phyloP scores from a whole-genome alignment of 2,113 vertebrate genomes.

The Shinisaurus crocodilurus region DNA sequence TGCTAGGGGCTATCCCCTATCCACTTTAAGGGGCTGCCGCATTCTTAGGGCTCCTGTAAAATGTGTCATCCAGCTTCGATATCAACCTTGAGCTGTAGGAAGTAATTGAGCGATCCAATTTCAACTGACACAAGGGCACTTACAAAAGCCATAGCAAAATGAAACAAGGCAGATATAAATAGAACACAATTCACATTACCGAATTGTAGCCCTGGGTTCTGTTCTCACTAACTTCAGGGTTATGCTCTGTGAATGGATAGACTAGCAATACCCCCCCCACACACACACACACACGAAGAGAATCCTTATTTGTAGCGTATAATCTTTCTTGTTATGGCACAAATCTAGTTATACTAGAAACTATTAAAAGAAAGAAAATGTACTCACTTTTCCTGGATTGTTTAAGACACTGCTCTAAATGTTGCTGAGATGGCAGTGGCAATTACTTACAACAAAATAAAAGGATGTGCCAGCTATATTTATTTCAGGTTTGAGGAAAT shows the following conservation, averaged over 20 bases:
- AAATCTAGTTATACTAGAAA: background rate
- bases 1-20: background rate
- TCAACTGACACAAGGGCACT: background rate
- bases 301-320: background rate
- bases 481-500: background rate
- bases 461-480: background rate
- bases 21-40: background rate
- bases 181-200: background rate
- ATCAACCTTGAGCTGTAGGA: background rate
- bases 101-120: background rate
- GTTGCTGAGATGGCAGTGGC: background rate
- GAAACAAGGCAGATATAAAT: slow-evolving; percentile 19
- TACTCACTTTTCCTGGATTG: background rate
- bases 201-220: background rate
- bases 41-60: slow-evolving; percentile 24
- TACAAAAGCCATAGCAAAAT: background rate
- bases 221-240: background rate
- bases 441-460: background rate
- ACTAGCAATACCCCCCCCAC: background rate
- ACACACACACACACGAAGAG: too few species aligned
- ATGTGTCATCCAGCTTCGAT: background rate
- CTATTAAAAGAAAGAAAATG: background rate
- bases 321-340: background rate
- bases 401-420: background rate
- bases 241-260: background rate